These are phyloP conservation scores for Trichopria drosophilae DNA, from an alignment of 2,888 invertebrate genomes.

Conservation along the genomic window DNA sequence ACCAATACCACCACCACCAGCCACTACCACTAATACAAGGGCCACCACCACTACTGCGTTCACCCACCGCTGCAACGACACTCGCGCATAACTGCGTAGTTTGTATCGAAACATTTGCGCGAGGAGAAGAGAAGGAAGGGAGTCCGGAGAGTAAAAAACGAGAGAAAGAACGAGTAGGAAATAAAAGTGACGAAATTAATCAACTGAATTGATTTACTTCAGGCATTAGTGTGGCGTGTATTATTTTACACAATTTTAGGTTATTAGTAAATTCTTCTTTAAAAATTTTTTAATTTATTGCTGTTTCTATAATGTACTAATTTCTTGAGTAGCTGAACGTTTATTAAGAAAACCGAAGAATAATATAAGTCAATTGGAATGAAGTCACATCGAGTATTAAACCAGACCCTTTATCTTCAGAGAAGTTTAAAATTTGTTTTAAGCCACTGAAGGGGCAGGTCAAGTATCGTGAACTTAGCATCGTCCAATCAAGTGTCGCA, in stretches of 20 bases:
- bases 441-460: no score
- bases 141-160: slow-evolving; percentile 19
- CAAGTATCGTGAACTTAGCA: no score
- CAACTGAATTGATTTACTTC: no score
- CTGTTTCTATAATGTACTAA: not conserved
- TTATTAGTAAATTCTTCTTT: not conserved
- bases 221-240: no score
- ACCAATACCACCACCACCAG: slow-evolving; percentile 23
- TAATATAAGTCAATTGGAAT: no score
- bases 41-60: no score
- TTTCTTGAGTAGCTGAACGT: not conserved
- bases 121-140: slow-evolving; percentile 30
- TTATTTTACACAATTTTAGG: not conserved
- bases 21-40: slow-evolving; percentile 19
- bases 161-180: slow-evolving; percentile 1
- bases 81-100: slow-evolving; percentile 53
- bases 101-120: slow-evolving; percentile 39
- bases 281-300: not conserved
- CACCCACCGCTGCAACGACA: slow-evolving; percentile 40
- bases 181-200: not conserved
- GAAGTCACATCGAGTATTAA: no score
- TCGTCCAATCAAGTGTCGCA: no score
- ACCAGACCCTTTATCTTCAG: no score
- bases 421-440: no score
- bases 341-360: not conserved